These are phyloP conservation scores for Drosophila lacicola DNA, from an alignment of 2,888 invertebrate species.

Conservation along the genomic window DNA sequence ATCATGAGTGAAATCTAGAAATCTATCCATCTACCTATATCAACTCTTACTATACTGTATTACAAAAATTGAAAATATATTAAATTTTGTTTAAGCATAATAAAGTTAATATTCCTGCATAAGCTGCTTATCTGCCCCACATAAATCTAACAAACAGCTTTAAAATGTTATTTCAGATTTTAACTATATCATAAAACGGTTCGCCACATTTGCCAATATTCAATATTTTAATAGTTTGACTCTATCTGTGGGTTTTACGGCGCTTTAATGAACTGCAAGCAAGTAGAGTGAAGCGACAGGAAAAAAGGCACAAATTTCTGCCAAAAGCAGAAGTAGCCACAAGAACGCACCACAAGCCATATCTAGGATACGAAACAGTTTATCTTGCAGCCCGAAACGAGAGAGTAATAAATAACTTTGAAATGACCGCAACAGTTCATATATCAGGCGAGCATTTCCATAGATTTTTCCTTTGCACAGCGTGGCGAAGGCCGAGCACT, in stretches of 20 bases:
- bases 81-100: too few species aligned
- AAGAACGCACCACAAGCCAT: conserved; percentile 45
- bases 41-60: too few species aligned
- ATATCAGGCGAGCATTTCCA: conserved; percentile 55
- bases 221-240: conserved; percentile 34
- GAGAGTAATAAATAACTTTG: conserved; percentile 62
- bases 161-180: conserved; percentile 11
- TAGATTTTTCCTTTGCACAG: conserved; percentile 42
- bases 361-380: conserved; percentile 38
- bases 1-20: too few species aligned
- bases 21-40: too few species aligned
- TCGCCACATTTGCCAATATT: conserved; percentile 25
- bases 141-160: background rate
- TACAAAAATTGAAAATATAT: too few species aligned
- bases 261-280: conserved; percentile 51
- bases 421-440: conserved; percentile 70
- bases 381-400: conserved; percentile 46
- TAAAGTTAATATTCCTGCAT: background rate
- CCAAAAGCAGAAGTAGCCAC: conserved; percentile 26
- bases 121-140: background rate
- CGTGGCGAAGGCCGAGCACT: background rate
- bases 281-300: background rate
- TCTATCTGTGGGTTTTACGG: conserved; percentile 31
- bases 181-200: conserved; percentile 25
- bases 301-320: background rate